Evolutionary conservation across 2,797 vertebrate genomes (phyloP).

Genomic region (Podarcis siculus): DNA sequence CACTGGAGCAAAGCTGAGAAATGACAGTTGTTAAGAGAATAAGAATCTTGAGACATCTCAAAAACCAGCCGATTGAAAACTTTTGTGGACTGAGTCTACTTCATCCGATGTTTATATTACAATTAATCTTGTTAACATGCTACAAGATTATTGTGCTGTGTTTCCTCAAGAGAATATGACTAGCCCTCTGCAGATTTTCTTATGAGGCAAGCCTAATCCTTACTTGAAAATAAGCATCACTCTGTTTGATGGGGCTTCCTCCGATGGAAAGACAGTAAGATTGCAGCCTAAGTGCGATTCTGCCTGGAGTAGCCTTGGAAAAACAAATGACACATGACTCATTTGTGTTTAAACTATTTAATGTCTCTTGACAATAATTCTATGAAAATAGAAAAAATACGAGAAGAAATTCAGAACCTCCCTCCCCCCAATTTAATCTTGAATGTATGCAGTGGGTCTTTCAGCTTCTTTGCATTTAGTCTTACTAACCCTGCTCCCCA

Average conservation of each 20-base stretch:
- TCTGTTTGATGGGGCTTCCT: background rate
- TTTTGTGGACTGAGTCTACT: background rate
- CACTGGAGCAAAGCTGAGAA: fast-evolving
- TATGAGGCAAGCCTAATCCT: background rate
- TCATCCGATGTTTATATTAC: background rate
- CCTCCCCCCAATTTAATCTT: background rate
- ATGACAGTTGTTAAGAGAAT: background rate
- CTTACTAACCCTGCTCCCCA: background rate
- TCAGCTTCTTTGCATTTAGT: background rate
- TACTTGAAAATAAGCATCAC: background rate
- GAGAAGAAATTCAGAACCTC: background rate
- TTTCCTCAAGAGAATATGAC: no score
- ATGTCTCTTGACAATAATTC: background rate
- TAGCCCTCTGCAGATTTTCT: no score
- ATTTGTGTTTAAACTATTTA: background rate
- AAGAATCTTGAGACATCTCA: background rate
- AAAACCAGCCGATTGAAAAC: background rate
- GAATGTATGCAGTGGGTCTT: background rate
- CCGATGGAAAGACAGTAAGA: background rate
- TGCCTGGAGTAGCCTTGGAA: background rate
- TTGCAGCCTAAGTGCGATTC: background rate
- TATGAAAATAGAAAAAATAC: background rate
- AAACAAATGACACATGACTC: background rate
- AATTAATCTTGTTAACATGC: no score
- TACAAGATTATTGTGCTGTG: no score